phyloP scores from a whole-genome alignment of 2,113 vertebrate genomes.

The Aythya baeri region DNA sequence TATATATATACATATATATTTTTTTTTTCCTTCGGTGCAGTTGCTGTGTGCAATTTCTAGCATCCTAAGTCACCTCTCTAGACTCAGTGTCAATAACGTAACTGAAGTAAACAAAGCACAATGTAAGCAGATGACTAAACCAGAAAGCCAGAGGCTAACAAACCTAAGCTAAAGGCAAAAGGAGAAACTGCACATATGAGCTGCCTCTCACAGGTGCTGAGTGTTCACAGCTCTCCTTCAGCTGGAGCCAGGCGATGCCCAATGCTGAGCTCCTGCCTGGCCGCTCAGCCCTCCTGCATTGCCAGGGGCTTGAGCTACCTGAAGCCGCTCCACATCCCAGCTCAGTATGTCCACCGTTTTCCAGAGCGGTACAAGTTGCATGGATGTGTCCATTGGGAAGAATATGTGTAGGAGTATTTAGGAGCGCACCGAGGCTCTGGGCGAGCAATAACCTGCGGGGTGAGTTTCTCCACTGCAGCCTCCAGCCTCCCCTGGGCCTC shows the following conservation, averaged over 20 bases:
- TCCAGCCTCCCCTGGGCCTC: neutral
- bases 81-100: neutral
- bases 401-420: constrained; percentile 56
- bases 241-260: neutral
- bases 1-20: neutral
- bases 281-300: neutral
- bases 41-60: neutral
- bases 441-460: neutral
- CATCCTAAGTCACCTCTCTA: neutral
- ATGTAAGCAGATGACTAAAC: neutral
- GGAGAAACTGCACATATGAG: neutral
- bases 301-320: no score
- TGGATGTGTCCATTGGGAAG: constrained; percentile 62
- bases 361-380: constrained; percentile 19
- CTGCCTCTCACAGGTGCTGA: neutral
- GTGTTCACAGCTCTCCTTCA: neutral
- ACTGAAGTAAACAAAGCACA: neutral
- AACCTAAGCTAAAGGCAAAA: neutral
- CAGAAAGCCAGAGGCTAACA: neutral
- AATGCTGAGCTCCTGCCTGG: neutral
- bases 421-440: neutral
- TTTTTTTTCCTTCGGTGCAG: neutral
- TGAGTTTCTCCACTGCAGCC: neutral
- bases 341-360: constrained; percentile 24
- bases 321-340: accelerated